Evolutionary conservation across 1,140 invertebrate genomes (phyloP).

Genomic region (Heliconius hewitsoni): DNA sequence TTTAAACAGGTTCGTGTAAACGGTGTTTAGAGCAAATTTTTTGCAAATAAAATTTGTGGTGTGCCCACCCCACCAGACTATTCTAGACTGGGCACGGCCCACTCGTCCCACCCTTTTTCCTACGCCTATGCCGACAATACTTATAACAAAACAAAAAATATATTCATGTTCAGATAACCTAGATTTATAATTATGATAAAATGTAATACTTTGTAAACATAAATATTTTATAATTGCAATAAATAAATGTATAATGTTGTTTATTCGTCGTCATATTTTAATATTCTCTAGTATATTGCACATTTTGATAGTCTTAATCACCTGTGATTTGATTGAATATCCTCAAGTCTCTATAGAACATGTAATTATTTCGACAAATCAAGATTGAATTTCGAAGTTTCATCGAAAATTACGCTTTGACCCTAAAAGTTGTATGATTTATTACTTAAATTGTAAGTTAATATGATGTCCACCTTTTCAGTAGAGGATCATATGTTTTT

Average conservation of each 20-base stretch:
- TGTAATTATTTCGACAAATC: constrained; percentile 17
- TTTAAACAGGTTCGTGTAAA: too few relatives aligned
- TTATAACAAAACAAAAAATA: too few relatives aligned
- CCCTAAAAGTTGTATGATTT: constrained; percentile 16
- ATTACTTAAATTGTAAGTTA: background rate
- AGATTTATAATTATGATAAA: too few relatives aligned
- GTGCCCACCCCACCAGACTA: too few relatives aligned
- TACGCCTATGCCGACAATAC: too few relatives aligned
- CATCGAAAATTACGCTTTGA: constrained; percentile 21
- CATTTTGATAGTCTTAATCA: constrained; percentile 1
- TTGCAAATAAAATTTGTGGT: too few relatives aligned
- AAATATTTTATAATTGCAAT: too few relatives aligned
- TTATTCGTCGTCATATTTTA: background rate
- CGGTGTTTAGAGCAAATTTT: too few relatives aligned
- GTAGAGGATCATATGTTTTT: background rate
- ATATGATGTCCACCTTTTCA: background rate
- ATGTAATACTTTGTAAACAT: too few relatives aligned
- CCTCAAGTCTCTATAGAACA: background rate
- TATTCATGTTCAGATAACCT: too few relatives aligned
- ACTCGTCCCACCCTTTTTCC: too few relatives aligned
- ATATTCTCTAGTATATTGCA: constrained; percentile 6
- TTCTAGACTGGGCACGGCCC: too few relatives aligned
- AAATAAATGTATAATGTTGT: background rate
- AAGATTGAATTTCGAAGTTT: constrained; percentile 13
- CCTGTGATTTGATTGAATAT: constrained; percentile 3